Conservation (phyloP, 2,888 invertebrate species). For the Trissoscelio sp. region DNA sequence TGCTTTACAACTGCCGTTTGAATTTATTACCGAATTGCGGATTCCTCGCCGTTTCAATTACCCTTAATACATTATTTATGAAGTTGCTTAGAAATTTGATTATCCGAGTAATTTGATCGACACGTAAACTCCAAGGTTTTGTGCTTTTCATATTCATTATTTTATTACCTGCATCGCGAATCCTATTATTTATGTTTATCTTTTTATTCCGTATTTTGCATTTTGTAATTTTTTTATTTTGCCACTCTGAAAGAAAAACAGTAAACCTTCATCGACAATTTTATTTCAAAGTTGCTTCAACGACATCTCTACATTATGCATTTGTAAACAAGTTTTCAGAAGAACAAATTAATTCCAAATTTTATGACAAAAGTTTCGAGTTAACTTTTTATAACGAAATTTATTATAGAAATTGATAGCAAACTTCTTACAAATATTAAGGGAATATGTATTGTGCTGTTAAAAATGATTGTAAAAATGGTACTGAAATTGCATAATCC, state of each 20-base stretch:
- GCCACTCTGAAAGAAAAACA: conserved; percentile 9
- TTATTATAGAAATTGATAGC: neutral
- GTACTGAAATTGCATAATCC: too few relatives aligned
- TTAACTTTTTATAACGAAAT: neutral
- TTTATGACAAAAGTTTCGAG: neutral
- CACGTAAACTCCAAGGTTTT: conserved; percentile 14
- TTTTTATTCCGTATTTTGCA: too few relatives aligned
- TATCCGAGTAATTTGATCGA: conserved; percentile 12
- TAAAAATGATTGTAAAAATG: too few relatives aligned
- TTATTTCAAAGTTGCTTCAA: too few relatives aligned
- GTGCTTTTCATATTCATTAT: conserved; percentile 1
- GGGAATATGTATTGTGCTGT: too few relatives aligned
- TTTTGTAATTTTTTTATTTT: too few relatives aligned
- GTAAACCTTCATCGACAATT: neutral
- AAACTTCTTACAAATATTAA: too few relatives aligned
- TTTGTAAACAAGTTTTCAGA: neutral
- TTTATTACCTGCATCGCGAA: too few relatives aligned
- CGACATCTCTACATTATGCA: neutral
- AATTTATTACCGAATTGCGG: conserved; percentile 28
- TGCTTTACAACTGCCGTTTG: conserved; percentile 3
- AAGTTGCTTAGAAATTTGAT: conserved; percentile 26
- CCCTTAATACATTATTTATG: conserved; percentile 44
- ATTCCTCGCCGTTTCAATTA: conserved; percentile 42
- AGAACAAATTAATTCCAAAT: neutral
- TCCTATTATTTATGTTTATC: too few relatives aligned